phyloP scores from a whole-genome alignment of 2,113 vertebrate genomes.

The Hipposideros armiger region DNA sequence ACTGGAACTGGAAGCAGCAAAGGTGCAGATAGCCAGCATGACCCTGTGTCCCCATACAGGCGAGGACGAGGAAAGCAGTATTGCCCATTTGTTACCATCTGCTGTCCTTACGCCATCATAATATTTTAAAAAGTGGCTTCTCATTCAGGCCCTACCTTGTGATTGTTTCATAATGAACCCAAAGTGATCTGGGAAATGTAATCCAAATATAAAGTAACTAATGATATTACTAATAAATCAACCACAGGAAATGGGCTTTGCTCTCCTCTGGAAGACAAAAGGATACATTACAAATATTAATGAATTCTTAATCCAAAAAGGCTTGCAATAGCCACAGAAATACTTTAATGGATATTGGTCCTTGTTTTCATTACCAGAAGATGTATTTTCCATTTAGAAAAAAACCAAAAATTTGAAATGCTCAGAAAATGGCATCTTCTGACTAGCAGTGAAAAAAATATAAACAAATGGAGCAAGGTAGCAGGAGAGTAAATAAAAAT shows the following conservation, averaged over 20 bases:
- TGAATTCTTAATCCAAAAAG: constrained; percentile 60
- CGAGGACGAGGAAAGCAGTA: background rate
- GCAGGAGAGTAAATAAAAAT: constrained; percentile 6
- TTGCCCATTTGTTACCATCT: background rate
- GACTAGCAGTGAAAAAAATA: background rate
- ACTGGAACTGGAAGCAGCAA: background rate
- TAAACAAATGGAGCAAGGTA: background rate
- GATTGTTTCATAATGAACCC: constrained; percentile 31
- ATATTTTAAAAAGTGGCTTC: constrained; percentile 15
- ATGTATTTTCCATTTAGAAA: constrained; percentile 5
- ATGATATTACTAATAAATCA: constrained; percentile 62
- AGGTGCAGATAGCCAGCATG: background rate
- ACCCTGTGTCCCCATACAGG: background rate
- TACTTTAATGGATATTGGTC: background rate
- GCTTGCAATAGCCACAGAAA: constrained; percentile 17
- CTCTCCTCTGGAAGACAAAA: constrained; percentile 39
- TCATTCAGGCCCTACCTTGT: background rate
- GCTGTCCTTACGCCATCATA: background rate
- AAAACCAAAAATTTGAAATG: background rate
- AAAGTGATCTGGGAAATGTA: constrained; percentile 29
- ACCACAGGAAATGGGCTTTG: constrained; percentile 34
- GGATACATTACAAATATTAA: constrained; percentile 43
- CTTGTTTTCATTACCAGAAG: constrained; percentile 61
- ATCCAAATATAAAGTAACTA: constrained; percentile 59
- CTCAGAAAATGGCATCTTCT: constrained; percentile 13